Conservation (phyloP, 1,140 invertebrate species). For the Metopolophium dirhodum region DNA sequence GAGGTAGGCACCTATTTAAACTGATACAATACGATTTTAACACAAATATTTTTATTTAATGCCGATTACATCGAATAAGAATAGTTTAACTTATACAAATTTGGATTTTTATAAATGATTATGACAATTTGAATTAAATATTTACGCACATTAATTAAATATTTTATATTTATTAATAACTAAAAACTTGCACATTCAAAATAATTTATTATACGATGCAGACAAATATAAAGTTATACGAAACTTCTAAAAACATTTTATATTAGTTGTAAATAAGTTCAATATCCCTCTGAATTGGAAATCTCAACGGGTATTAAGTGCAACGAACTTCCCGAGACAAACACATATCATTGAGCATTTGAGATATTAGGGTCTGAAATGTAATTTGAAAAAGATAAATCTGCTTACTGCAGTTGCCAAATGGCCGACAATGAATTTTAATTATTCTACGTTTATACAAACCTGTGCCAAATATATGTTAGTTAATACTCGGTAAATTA, state of each 20-base stretch:
- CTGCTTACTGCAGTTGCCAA: background rate
- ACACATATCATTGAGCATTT: background rate
- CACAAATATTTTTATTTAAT: background rate
- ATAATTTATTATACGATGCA: background rate
- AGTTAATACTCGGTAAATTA: slow-evolving; percentile 4
- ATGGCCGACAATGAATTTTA: background rate
- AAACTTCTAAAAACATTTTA: slow-evolving; percentile 15
- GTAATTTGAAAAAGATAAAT: background rate
- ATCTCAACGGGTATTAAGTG: background rate
- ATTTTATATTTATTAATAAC: background rate
- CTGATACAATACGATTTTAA: background rate
- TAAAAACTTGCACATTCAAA: background rate
- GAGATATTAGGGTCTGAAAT: slow-evolving; percentile 3
- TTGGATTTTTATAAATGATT: no score
- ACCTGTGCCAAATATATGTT: background rate
- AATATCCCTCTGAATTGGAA: background rate
- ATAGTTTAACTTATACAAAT: no score
- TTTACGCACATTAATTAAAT: no score
- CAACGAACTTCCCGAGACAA: background rate
- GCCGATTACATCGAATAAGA: background rate
- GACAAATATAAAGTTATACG: background rate
- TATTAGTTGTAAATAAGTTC: background rate
- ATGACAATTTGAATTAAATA: no score
- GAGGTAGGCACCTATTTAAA: background rate
- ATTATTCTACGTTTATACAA: background rate